Percentiles rank a stretch among this genome's conserved stretches.
Evolutionary conservation across 2,888 invertebrate genomes (phyloP).

Genomic region (Oscheius sp.): DNA sequence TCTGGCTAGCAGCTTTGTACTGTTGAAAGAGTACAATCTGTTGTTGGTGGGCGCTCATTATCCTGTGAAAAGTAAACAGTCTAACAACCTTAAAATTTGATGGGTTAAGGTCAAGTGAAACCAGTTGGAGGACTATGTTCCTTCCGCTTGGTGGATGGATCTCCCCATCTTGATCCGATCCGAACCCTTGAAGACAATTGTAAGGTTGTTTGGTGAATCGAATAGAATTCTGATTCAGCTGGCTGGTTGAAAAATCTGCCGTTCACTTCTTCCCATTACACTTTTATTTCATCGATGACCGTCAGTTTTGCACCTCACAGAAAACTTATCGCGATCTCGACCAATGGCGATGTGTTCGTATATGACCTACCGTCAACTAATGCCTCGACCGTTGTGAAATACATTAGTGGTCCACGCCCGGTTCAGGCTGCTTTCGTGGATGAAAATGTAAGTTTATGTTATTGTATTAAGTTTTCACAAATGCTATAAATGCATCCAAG

Average conservation of each 20-base stretch:
- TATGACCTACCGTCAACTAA: conserved; percentile 49
- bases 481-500: neutral
- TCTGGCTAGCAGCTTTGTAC: conserved; percentile 41
- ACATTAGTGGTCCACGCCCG: conserved; percentile 47
- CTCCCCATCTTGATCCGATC: conserved; percentile 50
- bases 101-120: conserved; percentile 21
- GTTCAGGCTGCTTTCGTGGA: conserved; percentile 52
- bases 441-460: conserved; percentile 38
- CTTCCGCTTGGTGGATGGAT: conserved; percentile 48
- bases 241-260: conserved; percentile 48
- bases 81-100: no score
- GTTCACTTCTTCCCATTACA: conserved; percentile 42
- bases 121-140: conserved; percentile 50
- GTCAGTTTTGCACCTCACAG: conserved; percentile 39
- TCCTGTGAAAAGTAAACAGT: conserved; percentile 33
- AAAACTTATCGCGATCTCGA: conserved; percentile 43
- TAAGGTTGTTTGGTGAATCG: neutral
- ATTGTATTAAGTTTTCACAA: neutral
- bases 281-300: conserved; percentile 45
- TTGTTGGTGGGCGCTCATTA: conserved; percentile 49
- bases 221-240: conserved; percentile 20
- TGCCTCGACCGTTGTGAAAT: conserved; percentile 35
- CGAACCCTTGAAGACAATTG: conserved; percentile 30
- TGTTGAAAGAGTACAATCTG: conserved; percentile 47
- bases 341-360: conserved; percentile 50